Percentiles rank a stretch among this genome's conserved stretches.
These are phyloP conservation scores for Antechinus flavipes DNA, from an alignment of 2,113 vertebrate genomes.

Conservation along the genomic window DNA sequence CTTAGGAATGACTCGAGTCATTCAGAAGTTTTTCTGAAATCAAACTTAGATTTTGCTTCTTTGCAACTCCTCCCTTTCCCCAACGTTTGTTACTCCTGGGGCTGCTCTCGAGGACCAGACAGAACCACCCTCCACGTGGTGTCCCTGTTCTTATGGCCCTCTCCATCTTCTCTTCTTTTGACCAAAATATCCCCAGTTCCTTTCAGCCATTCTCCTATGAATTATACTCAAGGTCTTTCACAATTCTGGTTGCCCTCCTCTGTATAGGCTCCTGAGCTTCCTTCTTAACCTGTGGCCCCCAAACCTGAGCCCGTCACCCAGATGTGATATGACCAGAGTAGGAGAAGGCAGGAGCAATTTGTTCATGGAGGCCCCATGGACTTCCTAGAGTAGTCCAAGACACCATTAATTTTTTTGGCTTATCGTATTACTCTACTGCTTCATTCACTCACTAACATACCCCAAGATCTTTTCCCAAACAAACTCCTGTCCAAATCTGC, in stretches of 20 bases:
- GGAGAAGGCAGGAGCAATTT: too few relatives aligned
- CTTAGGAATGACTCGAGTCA: too few relatives aligned
- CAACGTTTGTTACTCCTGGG: neutral
- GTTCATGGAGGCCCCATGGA: too few relatives aligned
- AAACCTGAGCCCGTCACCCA: too few relatives aligned
- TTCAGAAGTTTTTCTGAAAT: neutral
- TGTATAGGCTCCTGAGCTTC: neutral
- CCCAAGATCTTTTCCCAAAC: too few relatives aligned
- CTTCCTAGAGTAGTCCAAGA: too few relatives aligned
- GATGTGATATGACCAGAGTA: too few relatives aligned
- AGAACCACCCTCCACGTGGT: neutral
- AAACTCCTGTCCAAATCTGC: too few relatives aligned
- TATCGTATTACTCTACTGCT: too few relatives aligned
- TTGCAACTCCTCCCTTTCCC: neutral
- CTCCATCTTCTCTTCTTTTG: neutral
- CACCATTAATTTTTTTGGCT: too few relatives aligned
- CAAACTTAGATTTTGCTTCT: neutral
- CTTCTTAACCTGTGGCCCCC: too few relatives aligned
- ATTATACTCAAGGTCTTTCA: neutral
- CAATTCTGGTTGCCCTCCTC: neutral
- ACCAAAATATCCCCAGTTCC: neutral
- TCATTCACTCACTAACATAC: too few relatives aligned
- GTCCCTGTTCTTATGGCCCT: neutral
- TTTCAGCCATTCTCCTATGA: neutral
- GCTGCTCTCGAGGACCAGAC: neutral